Conservation (phyloP, 1,140 invertebrate species). For the Drosophila jambulina region DNA sequence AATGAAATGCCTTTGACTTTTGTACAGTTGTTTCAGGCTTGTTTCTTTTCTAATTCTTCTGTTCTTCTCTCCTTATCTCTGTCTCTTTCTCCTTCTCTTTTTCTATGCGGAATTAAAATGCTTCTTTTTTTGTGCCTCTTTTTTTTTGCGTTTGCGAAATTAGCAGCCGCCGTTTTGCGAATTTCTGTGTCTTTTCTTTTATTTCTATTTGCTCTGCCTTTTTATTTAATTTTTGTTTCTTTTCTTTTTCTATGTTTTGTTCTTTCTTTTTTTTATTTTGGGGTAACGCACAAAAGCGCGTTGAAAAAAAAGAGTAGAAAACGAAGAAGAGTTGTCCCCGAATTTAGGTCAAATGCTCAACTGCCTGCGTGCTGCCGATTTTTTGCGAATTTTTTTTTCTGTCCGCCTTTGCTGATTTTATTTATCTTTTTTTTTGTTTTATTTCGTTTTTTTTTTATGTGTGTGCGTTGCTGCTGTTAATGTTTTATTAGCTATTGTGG, state of each 20-base stretch:
- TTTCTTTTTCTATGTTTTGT: background rate
- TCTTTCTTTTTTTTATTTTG: slow-evolving; percentile 3
- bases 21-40: slow-evolving; percentile 58
- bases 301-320: slow-evolving; percentile 34
- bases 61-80: slow-evolving; percentile 9
- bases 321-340: slow-evolving; percentile 45
- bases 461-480: slow-evolving; percentile 22
- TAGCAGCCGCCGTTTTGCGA: slow-evolving; percentile 52
- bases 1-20: slow-evolving; percentile 30
- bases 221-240: slow-evolving; percentile 21
- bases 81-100: background rate
- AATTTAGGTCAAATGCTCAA: slow-evolving; percentile 77
- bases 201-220: slow-evolving; percentile 15
- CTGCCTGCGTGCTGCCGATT: slow-evolving; percentile 72
- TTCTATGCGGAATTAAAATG: slow-evolving; percentile 47
- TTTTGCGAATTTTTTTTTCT: slow-evolving; percentile 49
- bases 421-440: slow-evolving; percentile 58
- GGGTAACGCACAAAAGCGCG: slow-evolving; percentile 50
- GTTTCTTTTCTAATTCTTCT: slow-evolving; percentile 27
- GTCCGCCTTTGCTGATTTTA: slow-evolving; percentile 59
- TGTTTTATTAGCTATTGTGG: slow-evolving; percentile 46
- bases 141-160: slow-evolving; percentile 62
- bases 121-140: slow-evolving; percentile 3
- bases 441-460: slow-evolving; percentile 9
- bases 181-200: slow-evolving; percentile 25